Evolutionary conservation across 2,888 invertebrate species (phyloP).

Genomic region (Drosophila kambysellisi): DNA sequence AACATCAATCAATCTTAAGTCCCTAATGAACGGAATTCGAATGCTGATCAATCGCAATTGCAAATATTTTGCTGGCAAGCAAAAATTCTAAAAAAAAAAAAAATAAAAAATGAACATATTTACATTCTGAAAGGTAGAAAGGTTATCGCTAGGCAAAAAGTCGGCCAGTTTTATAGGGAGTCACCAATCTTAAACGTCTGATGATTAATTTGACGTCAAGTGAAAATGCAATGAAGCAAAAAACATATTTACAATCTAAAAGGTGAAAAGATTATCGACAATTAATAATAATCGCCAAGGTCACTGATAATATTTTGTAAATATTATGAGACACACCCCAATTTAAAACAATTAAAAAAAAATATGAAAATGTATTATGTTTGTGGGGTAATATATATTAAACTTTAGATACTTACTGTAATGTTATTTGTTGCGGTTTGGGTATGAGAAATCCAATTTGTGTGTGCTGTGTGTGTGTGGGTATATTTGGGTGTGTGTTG

Average conservation of each 20-base stretch:
- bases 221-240: background rate
- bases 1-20: conserved; percentile 46
- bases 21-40: conserved; percentile 5
- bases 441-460: conserved; percentile 60
- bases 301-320: background rate
- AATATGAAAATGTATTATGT: background rate
- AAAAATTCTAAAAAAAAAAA: background rate
- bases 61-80: background rate
- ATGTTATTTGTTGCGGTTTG: conserved; percentile 50
- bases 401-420: conserved; percentile 50
- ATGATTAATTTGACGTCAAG: background rate
- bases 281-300: background rate
- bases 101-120: no score
- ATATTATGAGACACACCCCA: background rate
- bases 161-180: background rate
- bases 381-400: background rate
- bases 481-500: background rate
- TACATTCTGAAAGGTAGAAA: background rate
- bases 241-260: background rate
- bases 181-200: background rate
- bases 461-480: background rate
- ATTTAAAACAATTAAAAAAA: background rate
- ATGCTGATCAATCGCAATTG: conserved; percentile 23
- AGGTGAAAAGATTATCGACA: background rate
- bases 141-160: background rate